Conservation (phyloP, 1,140 invertebrate genomes). For the Lordiphosa mommai region DNA sequence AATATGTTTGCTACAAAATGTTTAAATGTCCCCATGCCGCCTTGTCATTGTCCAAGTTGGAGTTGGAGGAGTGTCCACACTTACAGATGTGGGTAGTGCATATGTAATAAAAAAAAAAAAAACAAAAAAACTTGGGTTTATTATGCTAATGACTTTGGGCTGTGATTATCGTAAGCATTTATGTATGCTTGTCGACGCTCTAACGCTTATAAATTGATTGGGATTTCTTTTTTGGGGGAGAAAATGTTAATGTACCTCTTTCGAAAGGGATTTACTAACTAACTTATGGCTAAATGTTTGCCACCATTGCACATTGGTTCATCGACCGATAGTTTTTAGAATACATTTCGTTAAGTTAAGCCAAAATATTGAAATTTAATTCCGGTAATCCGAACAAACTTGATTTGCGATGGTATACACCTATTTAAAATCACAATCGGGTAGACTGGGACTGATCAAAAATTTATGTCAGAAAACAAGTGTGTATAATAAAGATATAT, state of each 20-base stretch:
- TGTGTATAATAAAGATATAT: too few relatives aligned
- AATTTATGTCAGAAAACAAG: too few relatives aligned
- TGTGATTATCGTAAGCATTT: slow-evolving; percentile 70
- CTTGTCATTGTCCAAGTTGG: slow-evolving; percentile 37
- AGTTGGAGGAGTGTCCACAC: not conserved
- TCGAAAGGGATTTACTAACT: not conserved
- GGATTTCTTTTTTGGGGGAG: slow-evolving; percentile 6
- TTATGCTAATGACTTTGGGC: slow-evolving; percentile 74
- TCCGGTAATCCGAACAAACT: too few relatives aligned
- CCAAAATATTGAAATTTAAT: too few relatives aligned
- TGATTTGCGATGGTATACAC: too few relatives aligned
- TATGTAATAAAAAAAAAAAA: slow-evolving; percentile 52
- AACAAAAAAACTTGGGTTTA: slow-evolving; percentile 66
- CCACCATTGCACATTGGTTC: too few relatives aligned
- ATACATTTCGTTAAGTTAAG: too few relatives aligned
- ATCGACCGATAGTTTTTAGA: too few relatives aligned
- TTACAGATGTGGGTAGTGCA: slow-evolving; percentile 24
- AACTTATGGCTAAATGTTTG: too few relatives aligned
- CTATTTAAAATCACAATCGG: too few relatives aligned
- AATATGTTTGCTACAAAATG: slow-evolving; percentile 77
- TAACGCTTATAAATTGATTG: slow-evolving; percentile 35
- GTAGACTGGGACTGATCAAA: too few relatives aligned
- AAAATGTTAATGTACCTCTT: not conserved
- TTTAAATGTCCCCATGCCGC: slow-evolving; percentile 55
- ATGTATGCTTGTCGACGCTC: slow-evolving; percentile 51